Base-by-base conservation (phyloP, 2,888 invertebrate genomes). In the Blastobasis adustella region DNA sequence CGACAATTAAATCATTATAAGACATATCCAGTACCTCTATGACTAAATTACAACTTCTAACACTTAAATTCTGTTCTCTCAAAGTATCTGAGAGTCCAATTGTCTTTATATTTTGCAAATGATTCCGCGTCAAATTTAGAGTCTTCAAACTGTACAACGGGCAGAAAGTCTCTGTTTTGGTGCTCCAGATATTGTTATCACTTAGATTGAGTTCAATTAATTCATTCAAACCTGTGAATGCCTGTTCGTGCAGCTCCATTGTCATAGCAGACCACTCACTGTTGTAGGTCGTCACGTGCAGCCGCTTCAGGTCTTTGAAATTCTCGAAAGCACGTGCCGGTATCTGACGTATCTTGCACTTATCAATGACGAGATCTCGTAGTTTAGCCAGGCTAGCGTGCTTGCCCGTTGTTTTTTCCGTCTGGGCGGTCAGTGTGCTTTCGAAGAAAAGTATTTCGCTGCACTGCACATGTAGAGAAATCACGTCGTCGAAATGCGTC, bases 201-300 rank as follows among this genome's bases (percentile, higher is more conserved):
- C 92, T 92, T 52, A 95, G 81, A 78, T 94, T 91, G 61, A 95
- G 89, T 66, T 90, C 90, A 57, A 91, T 89, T 50, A 95, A 87
- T 76, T 92, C 92, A 54, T 90, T 90, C 65, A 95, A 82, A 41
- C 93, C 91, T 54, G 91, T 81, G 59, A 95, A 91, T 56, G 94
- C 92, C 68, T 92, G 92, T 48, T 92, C 89, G 67, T 93, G 90
- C 51, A 95, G 74, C 65, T 94, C 94, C 82, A 95, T 89, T 61
- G 92, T 92, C 92, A 94, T 93, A 41, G 93, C 91, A 36, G 94
- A 93, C 94, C 94, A 94, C 71, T 94, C 94, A 59, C 92, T 92
- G 80, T 94, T 95, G 73, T 92, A 92, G 38, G 94, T 94, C 52
- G 92, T 91, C 65, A 96, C 80, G 49, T 92, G 90, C 52, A 96